Evolutionary conservation across 1,140 invertebrate species (phyloP), one percentile per base, ranked within the genome.

Genomic region (Planococcus citri): DNA sequence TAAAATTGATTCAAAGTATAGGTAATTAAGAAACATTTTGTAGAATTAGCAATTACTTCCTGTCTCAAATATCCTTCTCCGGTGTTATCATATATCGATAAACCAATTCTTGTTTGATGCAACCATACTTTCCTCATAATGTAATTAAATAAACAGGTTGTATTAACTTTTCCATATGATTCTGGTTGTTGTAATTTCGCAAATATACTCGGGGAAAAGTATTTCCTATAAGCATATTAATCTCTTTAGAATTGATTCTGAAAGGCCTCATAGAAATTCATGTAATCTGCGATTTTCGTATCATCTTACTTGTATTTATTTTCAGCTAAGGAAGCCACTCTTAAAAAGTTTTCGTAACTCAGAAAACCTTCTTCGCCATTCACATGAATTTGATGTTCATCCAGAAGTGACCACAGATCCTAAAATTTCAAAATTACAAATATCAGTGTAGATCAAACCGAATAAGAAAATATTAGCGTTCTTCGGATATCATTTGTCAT

Each of bases 71-170:
- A 97, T 20, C 95, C 95, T 75, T 94, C 89, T 0, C 95, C 95
- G 17, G 88, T 88, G 6, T 90, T 87, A 82, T 98, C 95, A 78
- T 96, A 97, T 6, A 97, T 80, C 0, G 93, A 95, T 6, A 97
- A 80, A 0, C 92, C 92, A 72, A 97, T 93, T 75, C 94, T 82
- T 0, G 93, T 96, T 78, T 97, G 94, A 75, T 92, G 88, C 8
- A 95, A 79, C 93, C 94, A 97, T 3, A 94, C 89, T 78, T 95
- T 92, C 21, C 91, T 82, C 92, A 97, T 96, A 0, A 94, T 88
- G 78, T 97, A 97, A 75, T 96, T 96, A 77, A 96, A 97, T 58
- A 97, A 82, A 9, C 91, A 88, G 77, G 87, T 85, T 2, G 90
- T 89, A 41, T 87, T 86, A 3, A 94, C 87, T 71, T 88, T 80